phyloP scores from a whole-genome alignment of 1,140 invertebrate genomes.

The Druon quercuslanigerum region DNA sequence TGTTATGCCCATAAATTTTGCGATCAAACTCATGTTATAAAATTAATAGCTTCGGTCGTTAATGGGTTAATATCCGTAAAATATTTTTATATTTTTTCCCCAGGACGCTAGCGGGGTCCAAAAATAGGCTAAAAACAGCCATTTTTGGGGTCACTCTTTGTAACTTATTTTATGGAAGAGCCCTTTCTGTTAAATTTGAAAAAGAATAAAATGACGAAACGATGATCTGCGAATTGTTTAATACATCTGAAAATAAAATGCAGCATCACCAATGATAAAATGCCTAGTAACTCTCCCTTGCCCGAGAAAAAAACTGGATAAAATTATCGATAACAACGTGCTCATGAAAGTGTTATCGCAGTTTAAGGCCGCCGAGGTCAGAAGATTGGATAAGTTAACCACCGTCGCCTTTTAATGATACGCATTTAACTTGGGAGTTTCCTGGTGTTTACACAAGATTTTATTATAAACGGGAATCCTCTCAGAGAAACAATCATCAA shows the following conservation, averaged over 20 bases:
- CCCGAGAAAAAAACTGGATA: conserved; percentile 38
- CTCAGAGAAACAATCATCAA: background rate
- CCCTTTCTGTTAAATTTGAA: conserved; percentile 3
- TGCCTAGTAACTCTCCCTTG: conserved; percentile 33
- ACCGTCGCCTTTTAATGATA: background rate
- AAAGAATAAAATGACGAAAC: conserved; percentile 25
- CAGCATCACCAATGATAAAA: conserved; percentile 12
- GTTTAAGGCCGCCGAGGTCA: conserved; percentile 39
- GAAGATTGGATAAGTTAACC: conserved; percentile 44
- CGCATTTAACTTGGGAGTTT: background rate
- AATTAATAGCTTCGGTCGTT: no score
- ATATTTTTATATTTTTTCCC: no score
- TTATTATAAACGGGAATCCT: background rate
- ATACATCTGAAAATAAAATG: conserved; percentile 21
- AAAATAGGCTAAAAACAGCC: no score
- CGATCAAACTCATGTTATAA: no score
- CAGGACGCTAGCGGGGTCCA: no score
- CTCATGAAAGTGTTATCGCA: conserved; percentile 48
- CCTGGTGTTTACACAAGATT: background rate
- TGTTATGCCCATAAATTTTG: no score
- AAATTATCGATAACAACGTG: conserved; percentile 43
- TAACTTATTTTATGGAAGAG: background rate
- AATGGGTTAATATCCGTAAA: no score
- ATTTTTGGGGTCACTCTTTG: background rate
- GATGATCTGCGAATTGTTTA: conserved; percentile 27